Percentiles rank a stretch among this genome's conserved stretches.
Evolutionary conservation across 2,888 invertebrate species (phyloP).

Genomic region (Julus scanicus): DNA sequence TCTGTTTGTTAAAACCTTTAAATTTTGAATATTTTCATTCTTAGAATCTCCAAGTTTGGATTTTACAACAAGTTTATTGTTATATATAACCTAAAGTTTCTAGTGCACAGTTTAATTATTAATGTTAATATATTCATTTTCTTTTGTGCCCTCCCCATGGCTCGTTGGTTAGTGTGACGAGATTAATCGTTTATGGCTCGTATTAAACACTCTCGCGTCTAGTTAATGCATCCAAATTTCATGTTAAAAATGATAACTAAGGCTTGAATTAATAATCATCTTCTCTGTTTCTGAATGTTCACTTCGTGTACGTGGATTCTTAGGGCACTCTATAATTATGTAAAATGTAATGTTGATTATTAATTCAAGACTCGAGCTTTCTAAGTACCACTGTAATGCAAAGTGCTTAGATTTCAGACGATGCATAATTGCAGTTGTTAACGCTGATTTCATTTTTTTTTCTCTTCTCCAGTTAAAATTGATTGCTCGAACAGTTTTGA

Average conservation of each 20-base stretch:
- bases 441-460: background rate
- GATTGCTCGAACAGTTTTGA: slow-evolving; percentile 43
- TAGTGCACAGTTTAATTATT: too few species aligned
- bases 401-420: slow-evolving; percentile 15
- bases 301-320: background rate
- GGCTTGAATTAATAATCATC: background rate
- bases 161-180: too few species aligned
- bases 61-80: too few species aligned
- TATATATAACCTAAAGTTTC: too few species aligned
- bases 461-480: background rate
- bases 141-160: too few species aligned
- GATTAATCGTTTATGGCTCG: too few species aligned
- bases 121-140: too few species aligned
- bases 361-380: slow-evolving; percentile 9
- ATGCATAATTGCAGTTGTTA: slow-evolving; percentile 43
- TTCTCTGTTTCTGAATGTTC: background rate
- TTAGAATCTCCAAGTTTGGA: too few species aligned
- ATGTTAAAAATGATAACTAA: background rate
- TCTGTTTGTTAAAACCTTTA: too few species aligned
- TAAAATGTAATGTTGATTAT: background rate
- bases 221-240: background rate
- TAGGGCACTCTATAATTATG: background rate
- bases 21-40: too few species aligned
- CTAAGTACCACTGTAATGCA: background rate
- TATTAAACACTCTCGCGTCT: too few species aligned